A percentile compares a stretch with the other conserved stretches of the same genome.
These are phyloP conservation scores for Romanogobio albipinnatus DNA, from an alignment of 2,113 vertebrate species.

Conservation along the genomic window DNA sequence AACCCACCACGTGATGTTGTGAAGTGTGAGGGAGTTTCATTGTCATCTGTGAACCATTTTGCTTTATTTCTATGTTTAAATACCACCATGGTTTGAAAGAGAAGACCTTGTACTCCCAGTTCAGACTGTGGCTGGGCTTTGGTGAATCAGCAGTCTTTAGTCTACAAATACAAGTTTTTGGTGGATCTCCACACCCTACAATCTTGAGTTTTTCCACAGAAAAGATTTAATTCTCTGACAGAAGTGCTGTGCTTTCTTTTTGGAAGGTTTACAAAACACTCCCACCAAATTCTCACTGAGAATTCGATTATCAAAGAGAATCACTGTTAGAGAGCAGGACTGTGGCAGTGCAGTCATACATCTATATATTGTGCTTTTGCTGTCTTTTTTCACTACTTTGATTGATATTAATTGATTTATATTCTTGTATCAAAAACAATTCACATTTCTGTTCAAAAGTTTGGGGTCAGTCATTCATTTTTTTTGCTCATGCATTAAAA, in stretches of 20 bases:
- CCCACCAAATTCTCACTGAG: neutral
- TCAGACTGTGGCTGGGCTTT: neutral
- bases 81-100: neutral
- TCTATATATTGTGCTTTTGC: neutral
- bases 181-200: neutral
- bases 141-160: constrained; percentile 12
- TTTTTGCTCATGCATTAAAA: no score
- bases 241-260: neutral
- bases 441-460: no score
- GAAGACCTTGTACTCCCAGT: neutral
- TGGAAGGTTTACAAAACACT: constrained; percentile 14
- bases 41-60: constrained; percentile 4
- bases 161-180: neutral
- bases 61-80: neutral
- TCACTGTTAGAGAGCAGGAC: neutral
- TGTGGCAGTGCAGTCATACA: neutral
- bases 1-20: neutral
- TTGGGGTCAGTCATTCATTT: no score
- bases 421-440: neutral
- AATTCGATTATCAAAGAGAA: neutral
- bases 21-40: neutral
- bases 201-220: constrained; percentile 12
- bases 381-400: neutral
- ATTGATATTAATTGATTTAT: neutral
- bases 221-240: neutral